Base-by-base conservation (phyloP, 1,140 invertebrate species). In the Coelopa frigida region DNA sequence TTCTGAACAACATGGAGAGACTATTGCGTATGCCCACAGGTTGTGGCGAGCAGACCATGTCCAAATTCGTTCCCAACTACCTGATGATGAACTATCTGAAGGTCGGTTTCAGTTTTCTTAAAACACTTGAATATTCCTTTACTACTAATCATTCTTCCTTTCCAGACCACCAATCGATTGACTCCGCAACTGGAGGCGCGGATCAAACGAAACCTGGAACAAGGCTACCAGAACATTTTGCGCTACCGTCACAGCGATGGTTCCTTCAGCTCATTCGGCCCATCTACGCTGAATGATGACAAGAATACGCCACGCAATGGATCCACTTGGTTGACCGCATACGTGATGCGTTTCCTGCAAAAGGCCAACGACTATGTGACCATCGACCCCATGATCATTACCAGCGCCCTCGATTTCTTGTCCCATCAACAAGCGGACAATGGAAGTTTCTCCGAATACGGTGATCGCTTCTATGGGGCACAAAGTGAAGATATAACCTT, bases 241-340 rank as follows among this genome's bases (percentile, higher is more conserved):
- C 91, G 84, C 2, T 99, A 90, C 63, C 82, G 81, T 45, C 83
- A 87, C 50, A 78, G 52, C 72, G 94, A 99, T 70, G 93, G 93
- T 8, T 98, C 94, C 0, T 99, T 95, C 68, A 93, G 90, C 59
- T 85, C 90, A 74, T 97, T 94, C 67, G 92, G 92, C 24, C 58
- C 53, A 0, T n/a, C n/a, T n/a, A n/a, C n/a, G n/a, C n/a, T n/a
- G n/a, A 23, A 46, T 29, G 52, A 55, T 20, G 75, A 66, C 2
- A 51, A 55, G 42, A 52, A 57, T 10, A 50, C 53, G 3, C 48
- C 48, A 15, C 59, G 54, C 36, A 79, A 76, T 45, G 90, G 95
- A 8, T 94, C 90, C 61, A 88, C 92, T 20, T 99, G 93, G 94
- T 75, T 98, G 47, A 98, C 95, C 3, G 88, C 94, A 3, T 94